Evolutionary conservation across 2,888 invertebrate species (phyloP).

Genomic region (Galerucella nymphaeae): DNA sequence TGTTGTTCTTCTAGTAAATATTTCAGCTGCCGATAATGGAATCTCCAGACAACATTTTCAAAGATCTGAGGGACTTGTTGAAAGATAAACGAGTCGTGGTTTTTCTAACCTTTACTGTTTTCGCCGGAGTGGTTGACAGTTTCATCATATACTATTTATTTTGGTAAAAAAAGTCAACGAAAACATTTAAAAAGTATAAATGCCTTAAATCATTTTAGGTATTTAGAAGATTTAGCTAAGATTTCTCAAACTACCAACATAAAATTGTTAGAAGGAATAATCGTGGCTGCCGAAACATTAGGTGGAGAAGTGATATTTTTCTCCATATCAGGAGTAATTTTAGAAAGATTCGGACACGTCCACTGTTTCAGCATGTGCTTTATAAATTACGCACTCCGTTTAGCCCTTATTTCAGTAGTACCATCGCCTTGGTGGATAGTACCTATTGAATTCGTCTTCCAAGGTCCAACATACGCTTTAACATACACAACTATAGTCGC

Average conservation of each 20-base stretch:
- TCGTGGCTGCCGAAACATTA: slow-evolving; percentile 82
- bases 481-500: slow-evolving; percentile 85
- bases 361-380: slow-evolving; percentile 82
- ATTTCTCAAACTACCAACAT: slow-evolving; percentile 73
- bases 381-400: slow-evolving; percentile 78
- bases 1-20: slow-evolving; percentile 21
- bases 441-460: slow-evolving; percentile 81
- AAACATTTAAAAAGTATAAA: neutral
- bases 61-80: slow-evolving; percentile 73
- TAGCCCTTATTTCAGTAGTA: slow-evolving; percentile 80
- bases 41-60: slow-evolving; percentile 75
- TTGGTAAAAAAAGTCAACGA: slow-evolving; percentile 69
- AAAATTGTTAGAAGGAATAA: slow-evolving; percentile 82
- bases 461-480: slow-evolving; percentile 88
- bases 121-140: slow-evolving; percentile 82
- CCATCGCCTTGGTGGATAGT: slow-evolving; percentile 86
- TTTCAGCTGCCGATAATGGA: slow-evolving; percentile 76
- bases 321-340: slow-evolving; percentile 79
- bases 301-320: slow-evolving; percentile 84
- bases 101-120: slow-evolving; percentile 78
- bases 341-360: slow-evolving; percentile 82
- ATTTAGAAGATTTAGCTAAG: slow-evolving; percentile 80
- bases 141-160: slow-evolving; percentile 86
- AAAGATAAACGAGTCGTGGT: slow-evolving; percentile 73
- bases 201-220: slow-evolving; percentile 66